These are phyloP conservation scores for Ceratina japonica DNA, from an alignment of 1,140 invertebrate genomes.

Conservation along the genomic window DNA sequence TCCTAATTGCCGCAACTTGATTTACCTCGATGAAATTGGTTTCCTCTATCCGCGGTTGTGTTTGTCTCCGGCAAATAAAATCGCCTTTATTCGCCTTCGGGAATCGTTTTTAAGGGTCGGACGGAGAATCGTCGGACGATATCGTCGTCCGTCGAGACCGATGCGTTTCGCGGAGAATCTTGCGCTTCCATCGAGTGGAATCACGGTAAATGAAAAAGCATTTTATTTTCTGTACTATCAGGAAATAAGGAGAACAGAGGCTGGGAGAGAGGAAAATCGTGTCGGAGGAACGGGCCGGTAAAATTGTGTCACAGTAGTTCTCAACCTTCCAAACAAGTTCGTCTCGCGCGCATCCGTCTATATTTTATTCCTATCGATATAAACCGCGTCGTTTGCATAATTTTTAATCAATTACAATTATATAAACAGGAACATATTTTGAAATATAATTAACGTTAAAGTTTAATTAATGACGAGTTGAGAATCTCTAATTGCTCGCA, in stretches of 20 bases:
- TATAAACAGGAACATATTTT: too few relatives aligned
- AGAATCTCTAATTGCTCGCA: neutral
- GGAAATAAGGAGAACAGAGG: constrained; percentile 18
- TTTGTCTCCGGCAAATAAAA: constrained; percentile 20
- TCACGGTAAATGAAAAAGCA: constrained; percentile 3
- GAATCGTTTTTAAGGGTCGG: neutral
- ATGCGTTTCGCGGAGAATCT: neutral
- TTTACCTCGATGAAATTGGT: neutral
- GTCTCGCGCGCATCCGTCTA: too few relatives aligned
- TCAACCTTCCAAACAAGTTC: too few relatives aligned
- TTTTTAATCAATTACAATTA: too few relatives aligned
- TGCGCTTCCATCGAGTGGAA: neutral
- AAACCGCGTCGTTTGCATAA: too few relatives aligned
- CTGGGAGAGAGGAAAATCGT: constrained; percentile 2
- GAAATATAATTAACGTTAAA: too few relatives aligned
- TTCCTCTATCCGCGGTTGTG: neutral
- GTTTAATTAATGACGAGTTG: neutral
- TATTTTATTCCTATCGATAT: too few relatives aligned
- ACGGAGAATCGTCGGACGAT: constrained; percentile 2
- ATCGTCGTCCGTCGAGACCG: neutral
- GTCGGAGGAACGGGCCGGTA: neutral
- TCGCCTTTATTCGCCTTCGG: neutral
- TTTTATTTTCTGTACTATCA: constrained; percentile 6
- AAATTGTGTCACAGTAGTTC: too few relatives aligned
- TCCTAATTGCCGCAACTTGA: constrained; percentile 14